Conservation (phyloP, 1,140 invertebrate genomes). For the Meloidogyne exigua region DNA sequence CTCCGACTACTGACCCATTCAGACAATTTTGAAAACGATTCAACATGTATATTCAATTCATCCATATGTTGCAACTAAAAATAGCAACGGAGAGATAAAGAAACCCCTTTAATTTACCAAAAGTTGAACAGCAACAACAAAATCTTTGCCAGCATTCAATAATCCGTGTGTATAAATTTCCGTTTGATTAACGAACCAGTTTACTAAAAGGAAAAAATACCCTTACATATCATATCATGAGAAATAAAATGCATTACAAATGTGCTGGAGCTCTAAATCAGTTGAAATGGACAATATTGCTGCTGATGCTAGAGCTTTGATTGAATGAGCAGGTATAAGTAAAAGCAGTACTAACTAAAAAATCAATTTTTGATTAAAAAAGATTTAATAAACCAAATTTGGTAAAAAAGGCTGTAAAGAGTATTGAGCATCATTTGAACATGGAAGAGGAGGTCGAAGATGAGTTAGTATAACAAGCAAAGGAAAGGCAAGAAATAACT, state of each 20-base stretch:
- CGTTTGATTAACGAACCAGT: background rate
- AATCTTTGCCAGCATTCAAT: background rate
- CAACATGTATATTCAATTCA: background rate
- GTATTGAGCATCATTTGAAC: background rate
- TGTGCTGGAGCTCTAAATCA: constrained; percentile 21
- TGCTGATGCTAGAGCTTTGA: constrained; percentile 32
- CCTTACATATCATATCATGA: background rate
- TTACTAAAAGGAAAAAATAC: background rate
- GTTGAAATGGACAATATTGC: constrained; percentile 28
- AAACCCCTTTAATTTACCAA: background rate
- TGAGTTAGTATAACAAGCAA: constrained; percentile 45
- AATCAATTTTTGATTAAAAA: background rate
- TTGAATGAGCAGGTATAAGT: background rate
- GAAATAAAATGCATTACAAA: background rate
- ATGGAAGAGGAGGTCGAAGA: constrained; percentile 29
- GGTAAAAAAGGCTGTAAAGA: constrained; percentile 21
- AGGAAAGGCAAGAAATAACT: constrained; percentile 46
- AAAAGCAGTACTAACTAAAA: constrained; percentile 16
- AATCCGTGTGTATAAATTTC: background rate
- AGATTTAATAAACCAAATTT: constrained; percentile 11
- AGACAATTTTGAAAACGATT: background rate
- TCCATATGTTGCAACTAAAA: background rate
- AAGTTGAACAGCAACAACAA: background rate
- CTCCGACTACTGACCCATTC: background rate
- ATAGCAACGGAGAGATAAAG: background rate